Evolutionary conservation across 1,140 invertebrate species (phyloP), one percentile per base, ranked within the genome.

Genomic region (Pissodes strobi): DNA sequence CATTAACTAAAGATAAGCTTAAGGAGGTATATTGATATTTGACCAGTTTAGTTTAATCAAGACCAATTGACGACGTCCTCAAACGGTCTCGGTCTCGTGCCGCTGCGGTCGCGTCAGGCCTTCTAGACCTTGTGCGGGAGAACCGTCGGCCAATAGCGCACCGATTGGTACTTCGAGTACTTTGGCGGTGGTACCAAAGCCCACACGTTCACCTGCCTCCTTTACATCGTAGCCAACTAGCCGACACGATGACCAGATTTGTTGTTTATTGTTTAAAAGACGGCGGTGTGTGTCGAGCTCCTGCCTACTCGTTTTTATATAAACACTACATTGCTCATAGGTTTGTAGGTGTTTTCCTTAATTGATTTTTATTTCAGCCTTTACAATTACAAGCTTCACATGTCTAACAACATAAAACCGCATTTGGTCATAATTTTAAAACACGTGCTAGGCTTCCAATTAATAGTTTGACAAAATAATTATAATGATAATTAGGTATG

Each of bases 161-260:
- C 55, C 39, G 55, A 57, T 57, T 57, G 55, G 55, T 57, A 57
- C 55, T 57, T 43, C 6, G 21, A 21, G 52, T 55, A 55, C 52
- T 55, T 55, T 45, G 55, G 38, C 55, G 55, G 55, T 22, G 55
- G 55, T 57, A 57, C 55, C 55, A 45, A 57, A 45, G 55, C 55
- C 38, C 22, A 43, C 39, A 25, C 55, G 41, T 9, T 57, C 55
- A 57, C 55, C 55, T 57, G 55, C 55, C 55, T 57, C 38, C 27
- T 57, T 57, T 57, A 57, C 55, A 57, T 45, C 45, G 55, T 57
- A 57, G 18, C 55, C 55, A 45, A 55, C 52, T 55, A 39, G 52
- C 52, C 52, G 52, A 23, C 52, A 8, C 13, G 25, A 6, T 27
- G 52, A 22, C n/a, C 37, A 21, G 30, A 8, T 37, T 55, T 55